These are phyloP conservation scores for Asarcornis scutulata DNA, from an alignment of 2,113 vertebrate species.

Conservation along the genomic window DNA sequence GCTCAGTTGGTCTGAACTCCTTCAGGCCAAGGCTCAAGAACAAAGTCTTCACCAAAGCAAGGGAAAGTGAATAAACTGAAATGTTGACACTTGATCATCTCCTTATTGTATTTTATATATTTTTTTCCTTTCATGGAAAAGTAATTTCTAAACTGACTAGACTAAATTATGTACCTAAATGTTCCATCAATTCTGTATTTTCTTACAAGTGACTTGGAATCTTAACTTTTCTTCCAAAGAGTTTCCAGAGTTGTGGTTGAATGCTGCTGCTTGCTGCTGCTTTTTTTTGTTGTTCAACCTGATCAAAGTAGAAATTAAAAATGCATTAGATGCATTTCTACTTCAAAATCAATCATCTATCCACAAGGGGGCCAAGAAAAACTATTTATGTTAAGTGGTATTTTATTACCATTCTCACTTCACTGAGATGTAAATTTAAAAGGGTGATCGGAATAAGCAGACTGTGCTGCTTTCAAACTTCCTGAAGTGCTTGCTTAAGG, in stretches of 20 bases:
- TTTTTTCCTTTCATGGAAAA: background rate
- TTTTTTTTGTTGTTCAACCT: background rate
- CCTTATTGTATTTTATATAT: background rate
- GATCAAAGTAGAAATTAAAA: background rate
- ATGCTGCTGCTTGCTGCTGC: background rate
- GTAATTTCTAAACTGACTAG: background rate
- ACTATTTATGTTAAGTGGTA: background rate
- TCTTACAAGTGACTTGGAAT: background rate
- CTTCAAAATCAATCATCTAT: background rate
- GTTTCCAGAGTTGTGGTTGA: background rate
- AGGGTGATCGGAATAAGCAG: background rate
- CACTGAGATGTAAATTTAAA: background rate
- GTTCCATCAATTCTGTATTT: background rate
- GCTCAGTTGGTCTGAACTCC: background rate
- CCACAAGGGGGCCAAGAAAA: background rate
- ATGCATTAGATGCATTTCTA: background rate
- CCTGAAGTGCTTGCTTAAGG: background rate
- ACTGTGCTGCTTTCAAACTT: background rate
- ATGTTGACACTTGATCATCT: background rate
- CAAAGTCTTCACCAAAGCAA: background rate
- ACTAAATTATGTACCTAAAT: background rate
- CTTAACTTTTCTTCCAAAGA: too few species aligned
- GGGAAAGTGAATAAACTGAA: background rate
- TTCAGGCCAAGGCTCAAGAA: background rate
- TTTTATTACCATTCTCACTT: background rate